Conservation (phyloP, 2,113 vertebrate genomes). For the Urocynchramus pylzowi region DNA sequence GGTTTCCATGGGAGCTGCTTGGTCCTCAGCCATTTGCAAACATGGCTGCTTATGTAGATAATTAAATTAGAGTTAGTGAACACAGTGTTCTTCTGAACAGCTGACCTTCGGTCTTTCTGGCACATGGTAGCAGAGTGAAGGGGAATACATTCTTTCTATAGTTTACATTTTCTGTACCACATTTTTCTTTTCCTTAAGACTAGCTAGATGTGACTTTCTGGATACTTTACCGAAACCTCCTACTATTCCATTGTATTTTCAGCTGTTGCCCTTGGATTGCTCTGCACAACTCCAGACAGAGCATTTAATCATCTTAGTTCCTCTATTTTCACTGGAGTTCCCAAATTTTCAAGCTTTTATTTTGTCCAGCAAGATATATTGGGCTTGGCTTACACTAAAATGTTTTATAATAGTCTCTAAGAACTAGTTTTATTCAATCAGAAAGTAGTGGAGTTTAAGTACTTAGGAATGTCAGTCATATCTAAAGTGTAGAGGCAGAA, state of each 20-base stretch:
- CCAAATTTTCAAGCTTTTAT: neutral
- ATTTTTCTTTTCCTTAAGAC: neutral
- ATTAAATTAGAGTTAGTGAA: conserved; percentile 33
- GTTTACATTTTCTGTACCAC: neutral
- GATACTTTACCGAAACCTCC: neutral
- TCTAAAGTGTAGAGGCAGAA: neutral
- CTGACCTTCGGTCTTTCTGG: neutral
- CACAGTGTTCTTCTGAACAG: neutral
- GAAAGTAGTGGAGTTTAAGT: neutral
- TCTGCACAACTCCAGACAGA: neutral
- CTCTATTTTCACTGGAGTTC: neutral
- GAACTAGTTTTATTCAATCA: neutral
- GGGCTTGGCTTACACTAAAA: neutral
- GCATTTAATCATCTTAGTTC: neutral
- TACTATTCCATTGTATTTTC: neutral
- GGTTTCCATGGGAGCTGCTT: conserved; percentile 41
- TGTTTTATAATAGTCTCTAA: neutral
- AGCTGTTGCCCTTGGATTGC: neutral
- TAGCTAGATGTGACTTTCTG: neutral
- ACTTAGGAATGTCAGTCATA: neutral
- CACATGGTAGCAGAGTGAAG: neutral
- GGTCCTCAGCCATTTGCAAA: conserved; percentile 31
- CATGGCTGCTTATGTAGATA: conserved; percentile 31
- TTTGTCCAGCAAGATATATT: neutral
- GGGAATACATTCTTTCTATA: neutral